Conservation (phyloP, 2,113 vertebrate species). For the Trochalopteron elliotii region DNA sequence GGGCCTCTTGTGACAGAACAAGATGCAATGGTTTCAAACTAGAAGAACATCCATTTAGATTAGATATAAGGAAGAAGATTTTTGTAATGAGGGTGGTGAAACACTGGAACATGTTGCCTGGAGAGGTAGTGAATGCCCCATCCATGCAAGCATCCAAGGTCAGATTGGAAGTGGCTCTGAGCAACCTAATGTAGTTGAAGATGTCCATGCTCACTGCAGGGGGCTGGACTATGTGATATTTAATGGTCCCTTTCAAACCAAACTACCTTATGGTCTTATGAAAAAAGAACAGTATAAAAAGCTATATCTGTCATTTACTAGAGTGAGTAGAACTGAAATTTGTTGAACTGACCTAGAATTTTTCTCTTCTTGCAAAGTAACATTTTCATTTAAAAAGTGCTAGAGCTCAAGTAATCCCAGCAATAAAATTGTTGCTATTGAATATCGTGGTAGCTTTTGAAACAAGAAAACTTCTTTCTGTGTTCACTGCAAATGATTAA, state of each 20-base stretch:
- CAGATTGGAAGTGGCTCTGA: not conserved
- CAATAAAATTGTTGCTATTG: constrained; percentile 57
- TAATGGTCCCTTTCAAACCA: not conserved
- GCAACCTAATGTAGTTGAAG: not conserved
- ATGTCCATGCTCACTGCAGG: not conserved
- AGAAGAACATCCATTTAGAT: not conserved
- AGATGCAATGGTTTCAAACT: not conserved
- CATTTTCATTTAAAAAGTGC: constrained; percentile 32
- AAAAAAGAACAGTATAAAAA: constrained; percentile 29
- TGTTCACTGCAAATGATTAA: constrained; percentile 61
- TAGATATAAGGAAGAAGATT: not conserved
- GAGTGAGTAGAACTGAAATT: constrained; percentile 42
- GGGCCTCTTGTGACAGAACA: not conserved
- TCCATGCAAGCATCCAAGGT: not conserved
- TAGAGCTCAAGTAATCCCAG: constrained; percentile 58
- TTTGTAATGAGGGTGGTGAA: not conserved
- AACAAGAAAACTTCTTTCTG: constrained; percentile 56
- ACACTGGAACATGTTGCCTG: not conserved
- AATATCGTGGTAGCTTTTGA: constrained; percentile 51
- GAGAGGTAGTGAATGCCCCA: not conserved
- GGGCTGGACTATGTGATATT: not conserved
- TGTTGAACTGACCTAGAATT: constrained; percentile 6
- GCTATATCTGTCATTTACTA: not conserved
- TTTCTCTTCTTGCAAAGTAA: constrained; percentile 3
- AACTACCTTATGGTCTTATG: not conserved